These are phyloP conservation scores for Rugalucina vietnamica DNA, from an alignment of 2,888 invertebrate genomes.

Conservation along the genomic window DNA sequence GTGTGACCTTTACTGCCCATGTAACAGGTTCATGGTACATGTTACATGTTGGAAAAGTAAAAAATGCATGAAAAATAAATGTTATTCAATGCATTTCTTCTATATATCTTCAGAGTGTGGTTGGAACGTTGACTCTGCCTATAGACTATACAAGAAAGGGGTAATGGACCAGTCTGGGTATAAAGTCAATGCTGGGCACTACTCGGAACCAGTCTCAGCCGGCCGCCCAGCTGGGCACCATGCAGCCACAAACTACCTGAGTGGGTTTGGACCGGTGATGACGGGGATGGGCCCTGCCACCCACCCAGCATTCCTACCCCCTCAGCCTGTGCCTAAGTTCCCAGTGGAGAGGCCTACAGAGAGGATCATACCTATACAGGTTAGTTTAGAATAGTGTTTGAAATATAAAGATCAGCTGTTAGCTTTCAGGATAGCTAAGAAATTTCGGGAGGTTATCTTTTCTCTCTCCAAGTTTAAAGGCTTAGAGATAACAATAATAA, in stretches of 20 bases:
- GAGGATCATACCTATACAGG: slow-evolving; percentile 69
- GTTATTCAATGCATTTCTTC: too few relatives aligned
- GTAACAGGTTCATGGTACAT: too few relatives aligned
- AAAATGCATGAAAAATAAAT: too few relatives aligned
- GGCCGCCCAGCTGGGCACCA: slow-evolving; percentile 13
- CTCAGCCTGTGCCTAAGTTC: slow-evolving; percentile 51
- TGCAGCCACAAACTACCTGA: slow-evolving; percentile 34
- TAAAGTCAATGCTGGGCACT: slow-evolving; percentile 13
- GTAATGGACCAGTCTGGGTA: slow-evolving; percentile 44
- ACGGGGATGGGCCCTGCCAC: slow-evolving; percentile 49
- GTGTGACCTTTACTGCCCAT: too few relatives aligned
- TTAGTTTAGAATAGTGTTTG: slow-evolving; percentile 12
- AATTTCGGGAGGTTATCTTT: too few relatives aligned
- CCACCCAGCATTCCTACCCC: slow-evolving; percentile 49
- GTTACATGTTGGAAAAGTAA: too few relatives aligned
- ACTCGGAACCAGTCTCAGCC: slow-evolving; percentile 24
- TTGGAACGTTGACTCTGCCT: slow-evolving; percentile 56
- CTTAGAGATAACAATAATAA: too few relatives aligned
- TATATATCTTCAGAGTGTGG: slow-evolving; percentile 31
- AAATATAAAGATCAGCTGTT: too few relatives aligned
- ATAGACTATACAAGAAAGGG: slow-evolving; percentile 41
- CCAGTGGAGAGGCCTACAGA: slow-evolving; percentile 43
- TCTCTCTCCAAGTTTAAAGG: too few relatives aligned
- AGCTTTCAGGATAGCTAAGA: too few relatives aligned
- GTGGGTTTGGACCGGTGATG: slow-evolving; percentile 42